Base-by-base conservation (phyloP, 2,888 invertebrate genomes). In the Eulithis prunata region DNA sequence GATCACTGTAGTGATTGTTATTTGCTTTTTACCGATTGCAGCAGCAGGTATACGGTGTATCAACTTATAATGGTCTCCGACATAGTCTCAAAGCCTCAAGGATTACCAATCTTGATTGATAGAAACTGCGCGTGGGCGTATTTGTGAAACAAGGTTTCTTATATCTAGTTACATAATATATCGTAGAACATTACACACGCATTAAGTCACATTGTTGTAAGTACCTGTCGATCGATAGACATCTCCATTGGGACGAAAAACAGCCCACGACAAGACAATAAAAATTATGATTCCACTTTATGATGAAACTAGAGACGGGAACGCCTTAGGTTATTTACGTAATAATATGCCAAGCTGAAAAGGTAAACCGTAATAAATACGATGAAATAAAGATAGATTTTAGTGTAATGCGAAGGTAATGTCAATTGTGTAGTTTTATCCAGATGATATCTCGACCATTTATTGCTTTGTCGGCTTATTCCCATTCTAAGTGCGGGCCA, bases 271-370 rank as follows among this genome's bases (percentile, higher is more conserved):
- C 11, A 57, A n/a, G 46, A 4, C 57, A 38, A 62, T 60, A 68
- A 62, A 59, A 58, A n/a, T 41, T 14, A 21, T 28, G 36, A 45
- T 64, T 38, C 55, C 49, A 21, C 49, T 21, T 49, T 66, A 60
- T 59, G 66, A 57, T 43, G 53, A 61, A 65, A 67, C 38, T 62
- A 64, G 60, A 62, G 64, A 59, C 58, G 32, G 64, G 68, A 51
- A 64, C 43, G 72, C 72, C 70, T 54, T 52, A 66, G 70, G 70
- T 64, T 69, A 62, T 70, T 70, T 72, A 62, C 60, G 66, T 70
- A 72, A 72, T 69, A 61, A 60, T 64, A 47, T 14, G 14, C 53
- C 21, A 54, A 60, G 60, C 66, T 59, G 57, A 70, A 69, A 69
- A 68, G 68, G 67, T 60, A 66, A 62, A 64, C 66, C 47, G 68